phyloP scores from a whole-genome alignment of 1,140 invertebrate genomes.

The Bursaphelenchus mucronatus region DNA sequence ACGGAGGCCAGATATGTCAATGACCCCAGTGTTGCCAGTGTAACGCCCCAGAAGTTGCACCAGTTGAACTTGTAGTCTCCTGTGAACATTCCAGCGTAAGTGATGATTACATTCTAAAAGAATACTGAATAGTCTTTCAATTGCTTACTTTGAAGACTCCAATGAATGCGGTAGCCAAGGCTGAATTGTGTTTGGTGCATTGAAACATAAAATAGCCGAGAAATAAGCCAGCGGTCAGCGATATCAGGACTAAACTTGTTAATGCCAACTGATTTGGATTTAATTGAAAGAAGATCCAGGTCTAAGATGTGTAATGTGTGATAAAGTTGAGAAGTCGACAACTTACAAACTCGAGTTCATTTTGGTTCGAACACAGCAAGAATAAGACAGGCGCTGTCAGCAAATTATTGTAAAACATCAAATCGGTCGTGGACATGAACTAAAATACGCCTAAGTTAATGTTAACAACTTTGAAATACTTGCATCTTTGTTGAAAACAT shows the following conservation, averaged over 20 bases:
- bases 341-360: slow-evolving; percentile 70
- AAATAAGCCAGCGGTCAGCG: slow-evolving; percentile 92
- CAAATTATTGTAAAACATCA: slow-evolving; percentile 92
- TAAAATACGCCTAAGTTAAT: slow-evolving; percentile 37
- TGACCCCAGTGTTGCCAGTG: slow-evolving; percentile 66
- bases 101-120: slow-evolving; percentile 71
- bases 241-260: slow-evolving; percentile 77
- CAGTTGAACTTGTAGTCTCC: slow-evolving; percentile 91
- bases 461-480: slow-evolving; percentile 64
- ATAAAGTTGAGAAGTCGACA: neutral
- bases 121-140: neutral
- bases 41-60: slow-evolving; percentile 87
- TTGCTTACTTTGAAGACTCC: slow-evolving; percentile 82
- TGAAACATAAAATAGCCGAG: slow-evolving; percentile 88
- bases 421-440: slow-evolving; percentile 88
- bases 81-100: slow-evolving; percentile 82
- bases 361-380: slow-evolving; percentile 68
- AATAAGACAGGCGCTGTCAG: slow-evolving; percentile 86
- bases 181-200: slow-evolving; percentile 92
- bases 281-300: slow-evolving; percentile 30
- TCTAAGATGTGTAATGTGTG: slow-evolving; percentile 17
- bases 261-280: slow-evolving; percentile 64
- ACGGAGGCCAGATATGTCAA: slow-evolving; percentile 58
- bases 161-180: slow-evolving; percentile 95
- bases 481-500: slow-evolving; percentile 77